phyloP scores from a whole-genome alignment of 2,113 vertebrate species.

The Tragelaphus scriptus region DNA sequence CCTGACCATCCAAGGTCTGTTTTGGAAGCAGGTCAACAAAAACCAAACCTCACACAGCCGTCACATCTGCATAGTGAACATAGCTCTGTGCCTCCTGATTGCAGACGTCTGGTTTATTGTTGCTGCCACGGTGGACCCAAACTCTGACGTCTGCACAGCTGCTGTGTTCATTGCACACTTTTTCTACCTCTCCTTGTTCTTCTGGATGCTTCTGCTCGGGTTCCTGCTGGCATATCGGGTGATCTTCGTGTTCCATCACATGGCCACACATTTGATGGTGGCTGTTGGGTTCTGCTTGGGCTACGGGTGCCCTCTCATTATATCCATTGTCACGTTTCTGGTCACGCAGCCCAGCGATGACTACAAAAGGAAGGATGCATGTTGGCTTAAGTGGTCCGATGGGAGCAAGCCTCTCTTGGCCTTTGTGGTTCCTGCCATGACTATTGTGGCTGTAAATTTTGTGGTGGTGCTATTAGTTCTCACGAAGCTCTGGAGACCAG shows the following conservation, averaged over 20 bases:
- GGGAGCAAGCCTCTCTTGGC: slow-evolving; percentile 83
- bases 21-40: slow-evolving; percentile 82
- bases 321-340: slow-evolving; percentile 81
- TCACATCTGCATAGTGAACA: slow-evolving; percentile 84
- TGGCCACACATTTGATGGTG: slow-evolving; percentile 78
- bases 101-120: slow-evolving; percentile 88
- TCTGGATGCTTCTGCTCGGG: slow-evolving; percentile 88
- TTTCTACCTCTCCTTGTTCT: slow-evolving; percentile 88
- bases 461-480: slow-evolving; percentile 81
- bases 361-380: slow-evolving; percentile 73
- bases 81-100: slow-evolving; percentile 83
- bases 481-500: slow-evolving; percentile 80
- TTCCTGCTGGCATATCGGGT: slow-evolving; percentile 84
- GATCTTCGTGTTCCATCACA: slow-evolving; percentile 81
- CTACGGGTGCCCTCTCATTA: slow-evolving; percentile 85
- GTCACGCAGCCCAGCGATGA: slow-evolving; percentile 70
- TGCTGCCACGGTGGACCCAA: slow-evolving; percentile 12
- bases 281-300: slow-evolving; percentile 80
- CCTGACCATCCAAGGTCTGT: slow-evolving; percentile 79
- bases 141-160: slow-evolving; percentile 74
- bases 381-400: slow-evolving; percentile 85
- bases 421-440: slow-evolving; percentile 83
- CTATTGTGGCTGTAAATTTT: slow-evolving; percentile 81
- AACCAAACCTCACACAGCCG: slow-evolving; percentile 84
- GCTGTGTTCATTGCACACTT: slow-evolving; percentile 86